phyloP scores from a whole-genome alignment of 2,113 vertebrate species.

The Pollachius pollachius region DNA sequence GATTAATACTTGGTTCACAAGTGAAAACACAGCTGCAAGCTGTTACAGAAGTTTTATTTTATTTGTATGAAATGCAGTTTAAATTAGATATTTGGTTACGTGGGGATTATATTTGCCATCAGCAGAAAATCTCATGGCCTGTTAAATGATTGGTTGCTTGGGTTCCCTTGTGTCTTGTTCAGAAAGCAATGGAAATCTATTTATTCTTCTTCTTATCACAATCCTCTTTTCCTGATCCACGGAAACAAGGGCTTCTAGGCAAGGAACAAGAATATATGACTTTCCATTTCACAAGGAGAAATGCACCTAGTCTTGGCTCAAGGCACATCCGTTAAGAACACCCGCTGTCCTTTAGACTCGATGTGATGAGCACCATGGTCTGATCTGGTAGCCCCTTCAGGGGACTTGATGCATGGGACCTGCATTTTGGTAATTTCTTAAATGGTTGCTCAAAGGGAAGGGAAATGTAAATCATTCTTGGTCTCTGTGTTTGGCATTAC shows the following conservation, averaged over 20 bases:
- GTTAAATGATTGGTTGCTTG: constrained; percentile 19
- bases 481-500: too few relatives aligned
- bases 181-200: constrained; percentile 18
- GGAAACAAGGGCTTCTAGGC: constrained; percentile 37
- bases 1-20: constrained; percentile 1
- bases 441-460: too few relatives aligned
- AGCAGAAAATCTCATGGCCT: constrained; percentile 14
- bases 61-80: constrained; percentile 10
- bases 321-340: too few relatives aligned
- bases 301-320: too few relatives aligned
- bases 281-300: neutral
- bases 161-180: constrained; percentile 25
- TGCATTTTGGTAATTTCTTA: too few relatives aligned
- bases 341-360: too few relatives aligned
- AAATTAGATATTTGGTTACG: constrained; percentile 8
- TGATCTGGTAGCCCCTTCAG: too few relatives aligned
- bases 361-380: too few relatives aligned
- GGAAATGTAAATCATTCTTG: too few relatives aligned
- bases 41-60: constrained; percentile 34
- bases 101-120: neutral
- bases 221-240: constrained; percentile 36
- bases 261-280: constrained; percentile 11
- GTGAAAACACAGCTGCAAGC: constrained; percentile 27
- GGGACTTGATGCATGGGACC: too few relatives aligned
- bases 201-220: constrained; percentile 45